Percentiles rank a stretch among this genome's conserved stretches.
Evolutionary conservation across 2,797 vertebrate species (phyloP).

Genomic region (Allobates femoralis): DNA sequence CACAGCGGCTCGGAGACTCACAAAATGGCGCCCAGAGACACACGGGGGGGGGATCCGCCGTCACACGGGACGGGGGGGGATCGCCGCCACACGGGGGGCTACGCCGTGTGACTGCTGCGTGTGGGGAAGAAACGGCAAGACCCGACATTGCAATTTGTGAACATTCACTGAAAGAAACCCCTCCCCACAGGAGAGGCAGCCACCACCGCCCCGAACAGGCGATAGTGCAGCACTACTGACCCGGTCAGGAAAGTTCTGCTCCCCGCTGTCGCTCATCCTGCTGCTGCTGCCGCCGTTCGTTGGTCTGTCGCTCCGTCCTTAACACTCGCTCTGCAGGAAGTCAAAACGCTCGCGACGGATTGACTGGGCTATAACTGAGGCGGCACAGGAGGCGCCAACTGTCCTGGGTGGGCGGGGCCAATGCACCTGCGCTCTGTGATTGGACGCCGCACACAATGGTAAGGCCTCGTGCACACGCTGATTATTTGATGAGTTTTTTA

Average conservation of each 20-base stretch:
- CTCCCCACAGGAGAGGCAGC: neutral
- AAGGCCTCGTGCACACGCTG: too few relatives aligned
- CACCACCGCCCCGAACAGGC: neutral
- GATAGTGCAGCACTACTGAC: neutral
- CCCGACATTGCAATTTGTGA: neutral
- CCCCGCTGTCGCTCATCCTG: slow-evolving; percentile 59
- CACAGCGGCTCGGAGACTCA: neutral
- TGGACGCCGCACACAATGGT: too few relatives aligned
- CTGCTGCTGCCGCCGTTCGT: neutral
- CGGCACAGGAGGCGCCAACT: neutral
- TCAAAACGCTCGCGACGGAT: neutral
- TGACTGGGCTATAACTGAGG: neutral
- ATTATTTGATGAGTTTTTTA: too few relatives aligned
- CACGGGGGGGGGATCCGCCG: too few relatives aligned
- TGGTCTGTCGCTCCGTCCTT: too few relatives aligned
- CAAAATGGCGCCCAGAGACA: slow-evolving; percentile 28
- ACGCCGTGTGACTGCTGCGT: neutral
- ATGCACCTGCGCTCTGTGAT: neutral
- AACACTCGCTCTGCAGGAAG: neutral
- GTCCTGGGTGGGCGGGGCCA: neutral
- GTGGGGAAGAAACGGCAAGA: neutral
- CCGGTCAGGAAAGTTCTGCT: slow-evolving; percentile 56
- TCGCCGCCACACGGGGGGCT: too few relatives aligned
- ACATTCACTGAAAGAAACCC: neutral
- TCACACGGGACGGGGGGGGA: too few relatives aligned